A percentile compares a stretch with the other conserved stretches of the same genome.
These are phyloP conservation scores for Hippopotamyrus pictus DNA, from an alignment of 2,797 vertebrate genomes.

Conservation along the genomic window DNA sequence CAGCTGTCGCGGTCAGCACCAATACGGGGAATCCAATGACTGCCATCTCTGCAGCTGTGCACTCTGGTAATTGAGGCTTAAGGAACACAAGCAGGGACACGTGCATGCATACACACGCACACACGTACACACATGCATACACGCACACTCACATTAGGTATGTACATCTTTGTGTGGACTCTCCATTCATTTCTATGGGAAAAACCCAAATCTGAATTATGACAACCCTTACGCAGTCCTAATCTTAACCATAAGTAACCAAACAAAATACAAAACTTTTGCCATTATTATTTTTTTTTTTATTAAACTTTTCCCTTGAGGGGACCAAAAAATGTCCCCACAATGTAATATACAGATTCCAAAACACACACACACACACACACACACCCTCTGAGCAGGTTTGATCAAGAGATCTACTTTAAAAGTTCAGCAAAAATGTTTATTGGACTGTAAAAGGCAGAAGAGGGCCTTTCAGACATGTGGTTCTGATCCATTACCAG, in stretches of 20 bases:
- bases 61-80: not conserved
- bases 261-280: not conserved
- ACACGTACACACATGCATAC: not conserved
- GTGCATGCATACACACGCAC: not conserved
- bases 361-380: not conserved
- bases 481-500: conserved; percentile 14
- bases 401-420: conserved; percentile 26
- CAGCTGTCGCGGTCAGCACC: not conserved
- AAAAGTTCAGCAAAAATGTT: conserved; percentile 40
- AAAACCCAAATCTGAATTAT: not conserved
- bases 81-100: not conserved
- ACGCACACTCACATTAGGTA: not conserved
- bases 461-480: conserved; percentile 17
- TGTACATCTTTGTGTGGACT: not conserved
- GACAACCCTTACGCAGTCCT: not conserved
- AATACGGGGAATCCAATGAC: not conserved
- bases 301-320: not conserved
- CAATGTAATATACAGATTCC: not conserved
- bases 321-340: not conserved
- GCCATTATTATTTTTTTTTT: not conserved
- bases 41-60: not conserved
- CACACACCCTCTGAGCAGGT: conserved; percentile 13
- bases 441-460: conserved; percentile 27
- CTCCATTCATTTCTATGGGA: not conserved
- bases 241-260: not conserved